Conservation (phyloP, 2,797 vertebrate genomes). For the Chelidonichthys spinosus region DNA sequence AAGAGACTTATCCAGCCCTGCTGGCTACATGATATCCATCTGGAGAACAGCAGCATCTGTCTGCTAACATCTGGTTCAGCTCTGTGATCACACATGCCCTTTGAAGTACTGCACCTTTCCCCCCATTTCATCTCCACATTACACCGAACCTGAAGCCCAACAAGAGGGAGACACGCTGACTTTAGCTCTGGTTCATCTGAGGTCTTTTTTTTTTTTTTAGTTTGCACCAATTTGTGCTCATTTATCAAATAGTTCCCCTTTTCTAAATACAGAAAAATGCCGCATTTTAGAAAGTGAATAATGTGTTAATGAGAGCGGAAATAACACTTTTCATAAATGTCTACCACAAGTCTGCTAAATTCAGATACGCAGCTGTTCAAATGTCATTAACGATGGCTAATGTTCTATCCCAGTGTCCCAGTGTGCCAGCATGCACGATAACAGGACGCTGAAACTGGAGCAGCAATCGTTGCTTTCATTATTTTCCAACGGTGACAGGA, state of each 20-base stretch:
- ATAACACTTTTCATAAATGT: no score
- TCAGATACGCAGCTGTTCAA: no score
- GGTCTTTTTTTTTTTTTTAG: neutral
- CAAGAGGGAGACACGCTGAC: neutral
- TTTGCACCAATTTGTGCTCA: neutral
- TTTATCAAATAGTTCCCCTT: no score
- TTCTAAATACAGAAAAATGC: no score
- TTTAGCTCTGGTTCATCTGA: constrained; percentile 13
- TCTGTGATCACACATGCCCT: constrained; percentile 85
- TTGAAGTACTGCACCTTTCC: constrained; percentile 85
- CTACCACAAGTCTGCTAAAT: no score
- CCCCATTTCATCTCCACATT: constrained; percentile 83
- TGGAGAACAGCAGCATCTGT: constrained; percentile 36
- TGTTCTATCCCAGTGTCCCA: no score
- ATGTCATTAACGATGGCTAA: no score
- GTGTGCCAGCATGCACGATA: neutral
- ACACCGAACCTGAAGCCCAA: constrained; percentile 81
- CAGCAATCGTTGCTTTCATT: neutral
- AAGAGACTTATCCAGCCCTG: constrained; percentile 5
- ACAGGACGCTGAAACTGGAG: neutral
- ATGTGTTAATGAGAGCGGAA: no score
- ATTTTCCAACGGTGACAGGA: neutral
- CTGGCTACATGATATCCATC: constrained; percentile 34
- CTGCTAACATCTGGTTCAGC: constrained; percentile 79
- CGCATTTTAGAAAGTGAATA: no score